Evolutionary conservation across 2,888 invertebrate genomes (phyloP).

Genomic region (Sycophila texana): DNA sequence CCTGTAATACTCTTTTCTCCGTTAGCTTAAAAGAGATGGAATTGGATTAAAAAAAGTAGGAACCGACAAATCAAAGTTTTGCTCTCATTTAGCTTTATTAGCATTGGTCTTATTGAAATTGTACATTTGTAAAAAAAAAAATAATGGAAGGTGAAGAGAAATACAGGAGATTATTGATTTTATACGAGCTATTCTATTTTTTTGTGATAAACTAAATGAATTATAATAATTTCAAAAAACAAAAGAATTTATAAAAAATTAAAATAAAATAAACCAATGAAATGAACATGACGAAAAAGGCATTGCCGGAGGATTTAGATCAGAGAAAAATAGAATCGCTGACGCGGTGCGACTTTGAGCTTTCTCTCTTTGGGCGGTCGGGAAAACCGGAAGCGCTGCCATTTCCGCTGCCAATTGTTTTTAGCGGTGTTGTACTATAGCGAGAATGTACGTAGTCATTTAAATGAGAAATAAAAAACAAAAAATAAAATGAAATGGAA

Average conservation of each 20-base stretch:
- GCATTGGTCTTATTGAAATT: constrained; percentile 42
- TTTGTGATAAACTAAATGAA: constrained; percentile 41
- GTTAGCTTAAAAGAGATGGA: constrained; percentile 10
- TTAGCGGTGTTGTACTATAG: constrained; percentile 57
- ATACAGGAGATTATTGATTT: constrained; percentile 44
- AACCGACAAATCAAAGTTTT: constrained; percentile 9
- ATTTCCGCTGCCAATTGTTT: constrained; percentile 58
- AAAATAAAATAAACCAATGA: constrained; percentile 4
- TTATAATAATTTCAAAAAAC: constrained; percentile 40
- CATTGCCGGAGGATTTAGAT: not conserved
- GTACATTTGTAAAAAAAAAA: constrained; percentile 54
- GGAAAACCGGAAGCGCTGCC: constrained; percentile 57
- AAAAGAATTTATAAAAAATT: constrained; percentile 24
- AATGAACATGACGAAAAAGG: not conserved
- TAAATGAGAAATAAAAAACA: constrained; percentile 34
- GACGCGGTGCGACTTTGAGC: constrained; percentile 34
- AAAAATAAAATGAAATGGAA: constrained; percentile 6
- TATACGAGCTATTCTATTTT: constrained; percentile 49
- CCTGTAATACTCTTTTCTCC: constrained; percentile 41
- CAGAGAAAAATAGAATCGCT: constrained; percentile 30
- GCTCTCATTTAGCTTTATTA: constrained; percentile 36
- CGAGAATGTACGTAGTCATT: constrained; percentile 56
- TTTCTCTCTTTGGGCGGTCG: constrained; percentile 54
- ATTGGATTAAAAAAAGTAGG: constrained; percentile 11
- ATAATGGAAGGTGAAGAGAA: constrained; percentile 6